Conservation (phyloP, 2,888 invertebrate genomes). For the Drosophila flavopinicola region DNA sequence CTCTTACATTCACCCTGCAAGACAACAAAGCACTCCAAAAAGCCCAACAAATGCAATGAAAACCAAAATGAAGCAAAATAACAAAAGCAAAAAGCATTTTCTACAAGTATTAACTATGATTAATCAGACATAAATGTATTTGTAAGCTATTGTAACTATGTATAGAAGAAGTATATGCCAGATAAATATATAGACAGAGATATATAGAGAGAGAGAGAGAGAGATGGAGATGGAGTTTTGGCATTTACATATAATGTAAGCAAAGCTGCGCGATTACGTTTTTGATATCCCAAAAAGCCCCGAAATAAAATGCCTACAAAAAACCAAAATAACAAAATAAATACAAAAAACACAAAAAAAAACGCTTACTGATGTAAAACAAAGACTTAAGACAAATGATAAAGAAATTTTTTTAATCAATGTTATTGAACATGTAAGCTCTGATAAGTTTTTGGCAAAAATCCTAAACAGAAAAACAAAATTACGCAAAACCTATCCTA, state of each 20-base stretch:
- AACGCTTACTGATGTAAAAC: constrained; percentile 83
- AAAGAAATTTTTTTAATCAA: constrained; percentile 53
- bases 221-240: constrained; percentile 21
- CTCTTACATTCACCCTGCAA: constrained; percentile 79
- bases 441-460: constrained; percentile 43
- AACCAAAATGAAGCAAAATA: constrained; percentile 17
- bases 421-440: constrained; percentile 58
- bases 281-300: constrained; percentile 25
- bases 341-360: constrained; percentile 46
- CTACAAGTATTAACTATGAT: constrained; percentile 63
- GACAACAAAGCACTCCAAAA: constrained; percentile 30
- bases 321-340: constrained; percentile 14
- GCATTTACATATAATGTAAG: constrained; percentile 45
- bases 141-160: constrained; percentile 21
- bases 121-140: constrained; percentile 20
- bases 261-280: constrained; percentile 31
- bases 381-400: constrained; percentile 77
- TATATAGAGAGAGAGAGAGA: not conserved
- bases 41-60: constrained; percentile 6
- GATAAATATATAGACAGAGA: not conserved
- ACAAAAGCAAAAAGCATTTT: constrained; percentile 42
- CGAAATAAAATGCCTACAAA: not conserved
- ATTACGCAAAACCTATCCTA: constrained; percentile 5
- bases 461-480: constrained; percentile 12
- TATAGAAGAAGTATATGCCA: constrained; percentile 19